Conservation (phyloP, 2,797 vertebrate genomes). For the Labroides dimidiatus region DNA sequence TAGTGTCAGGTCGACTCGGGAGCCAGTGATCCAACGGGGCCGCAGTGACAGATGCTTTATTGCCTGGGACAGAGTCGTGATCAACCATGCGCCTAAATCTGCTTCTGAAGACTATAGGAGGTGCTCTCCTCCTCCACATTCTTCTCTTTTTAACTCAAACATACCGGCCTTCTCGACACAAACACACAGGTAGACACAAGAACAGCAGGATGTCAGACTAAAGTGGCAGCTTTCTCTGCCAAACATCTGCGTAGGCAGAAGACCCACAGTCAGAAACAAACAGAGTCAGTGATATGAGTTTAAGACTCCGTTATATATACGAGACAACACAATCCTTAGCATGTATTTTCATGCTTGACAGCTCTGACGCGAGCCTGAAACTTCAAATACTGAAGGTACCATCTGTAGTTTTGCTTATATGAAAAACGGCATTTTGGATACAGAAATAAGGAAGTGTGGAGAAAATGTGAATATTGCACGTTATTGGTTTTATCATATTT, state of each 20-base stretch:
- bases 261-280: conserved; percentile 29
- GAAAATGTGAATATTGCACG: too few relatives aligned
- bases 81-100: conserved; percentile 27
- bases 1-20: conserved; percentile 72
- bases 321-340: not conserved
- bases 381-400: too few relatives aligned
- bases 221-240: conserved; percentile 25
- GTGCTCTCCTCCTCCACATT: conserved; percentile 12
- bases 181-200: conserved; percentile 33
- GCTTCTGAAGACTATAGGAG: conserved; percentile 42
- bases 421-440: too few relatives aligned
- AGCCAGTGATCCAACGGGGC: conserved; percentile 62
- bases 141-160: conserved; percentile 44
- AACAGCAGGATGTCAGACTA: conserved; percentile 32
- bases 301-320: not conserved
- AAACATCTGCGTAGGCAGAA: conserved; percentile 31
- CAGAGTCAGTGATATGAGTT: conserved; percentile 11
- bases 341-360: conserved; percentile 2
- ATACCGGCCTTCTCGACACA: conserved; percentile 18
- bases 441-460: too few relatives aligned
- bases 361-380: not conserved
- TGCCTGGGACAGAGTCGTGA: conserved; percentile 52
- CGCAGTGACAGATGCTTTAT: conserved; percentile 62
- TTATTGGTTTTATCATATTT: too few relatives aligned
- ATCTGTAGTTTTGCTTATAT: too few relatives aligned